A percentile compares a stretch with the other conserved stretches of the same genome.
Conservation (phyloP, 1,140 invertebrate species). For the Drosophila lowei region DNA sequence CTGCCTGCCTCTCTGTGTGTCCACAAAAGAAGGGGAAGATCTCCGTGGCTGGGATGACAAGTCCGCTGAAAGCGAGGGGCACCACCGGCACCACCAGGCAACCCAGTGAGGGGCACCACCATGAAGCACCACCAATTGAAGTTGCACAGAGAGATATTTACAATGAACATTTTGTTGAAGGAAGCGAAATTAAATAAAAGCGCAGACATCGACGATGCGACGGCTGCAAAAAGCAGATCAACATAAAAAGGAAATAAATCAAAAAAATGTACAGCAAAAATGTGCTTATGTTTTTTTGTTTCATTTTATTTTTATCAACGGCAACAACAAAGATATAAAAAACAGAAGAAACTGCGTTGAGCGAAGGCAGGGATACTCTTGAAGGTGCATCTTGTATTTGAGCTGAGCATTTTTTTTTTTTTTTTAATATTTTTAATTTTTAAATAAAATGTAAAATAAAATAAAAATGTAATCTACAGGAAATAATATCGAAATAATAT, state of each 20-base stretch:
- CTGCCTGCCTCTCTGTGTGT: constrained; percentile 1
- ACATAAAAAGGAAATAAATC: constrained; percentile 82
- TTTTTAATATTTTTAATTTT: too few relatives aligned
- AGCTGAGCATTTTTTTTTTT: too few relatives aligned
- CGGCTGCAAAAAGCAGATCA: constrained; percentile 71
- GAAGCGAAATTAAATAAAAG: constrained; percentile 73
- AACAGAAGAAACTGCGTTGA: neutral
- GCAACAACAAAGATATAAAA: constrained; percentile 35
- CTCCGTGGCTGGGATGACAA: constrained; percentile 32
- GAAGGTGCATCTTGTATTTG: too few relatives aligned
- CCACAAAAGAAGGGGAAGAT: constrained; percentile 35
- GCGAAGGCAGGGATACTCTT: too few relatives aligned
- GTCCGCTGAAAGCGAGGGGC: neutral
- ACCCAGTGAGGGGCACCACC: constrained; percentile 21
- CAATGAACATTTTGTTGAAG: constrained; percentile 19
- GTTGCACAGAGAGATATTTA: constrained; percentile 55
- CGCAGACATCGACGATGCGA: constrained; percentile 47
- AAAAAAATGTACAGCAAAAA: constrained; percentile 41
- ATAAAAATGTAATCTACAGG: too few relatives aligned
- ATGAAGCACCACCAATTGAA: constrained; percentile 70
- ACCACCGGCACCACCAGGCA: constrained; percentile 4
- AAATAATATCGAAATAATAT: too few relatives aligned
- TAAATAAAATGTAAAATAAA: too few relatives aligned
- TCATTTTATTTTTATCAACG: constrained; percentile 28
- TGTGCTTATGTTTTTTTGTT: neutral